Base-by-base conservation (phyloP, 2,797 vertebrate genomes). In the Hyperoplus immaculatus region DNA sequence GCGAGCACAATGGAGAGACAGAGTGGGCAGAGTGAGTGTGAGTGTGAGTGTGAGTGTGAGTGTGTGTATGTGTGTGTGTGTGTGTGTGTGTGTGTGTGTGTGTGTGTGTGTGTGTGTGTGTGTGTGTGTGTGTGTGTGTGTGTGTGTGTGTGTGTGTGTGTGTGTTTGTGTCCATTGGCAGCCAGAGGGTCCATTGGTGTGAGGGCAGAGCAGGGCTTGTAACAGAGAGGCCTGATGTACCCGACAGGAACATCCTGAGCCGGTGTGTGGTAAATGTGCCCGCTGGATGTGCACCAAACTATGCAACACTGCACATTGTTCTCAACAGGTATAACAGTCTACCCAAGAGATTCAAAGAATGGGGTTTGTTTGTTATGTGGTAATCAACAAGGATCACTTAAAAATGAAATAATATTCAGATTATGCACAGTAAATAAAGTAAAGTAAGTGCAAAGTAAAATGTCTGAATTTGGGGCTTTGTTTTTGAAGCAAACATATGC, bases 191-290 rank as follows among this genome's bases (percentile, higher is more conserved):
- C 80, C 68, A 77, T 74, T 66, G 59, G 81, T 67, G 69, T 46
- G 73, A 79, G 69, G 75, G 82, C 78, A 85, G 77, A 81, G 75
- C 75, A 61, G 75, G 56, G 62, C 72, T 88, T 88, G 88, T 87
- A 80, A 88, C 72, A 77, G 78, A 85, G 81, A 89, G 68, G 71
- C 50, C 54, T 76, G 76, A 84, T 84, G 76, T 72, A 66, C 62
- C 55, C 68, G 76, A 18, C 54, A 75, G 69, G 69, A 79, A 43
- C 58, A 75, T 75, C 68, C 55, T 66, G 57, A 78, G 77, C 80
- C 75, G 72, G 62, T 86, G 71, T 78, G 71, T 74, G 61, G 66
- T 71, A 82, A 85, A 78, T 80, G 56, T 58, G 49, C 42, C 38
- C 57, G n/a, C 16, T 69, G 61, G 49, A 75, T 21, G 62, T 43